Evolutionary conservation across 2,888 invertebrate species (phyloP), one percentile per base, ranked within the genome.

Genomic region (Lasioglossum calceatum): DNA sequence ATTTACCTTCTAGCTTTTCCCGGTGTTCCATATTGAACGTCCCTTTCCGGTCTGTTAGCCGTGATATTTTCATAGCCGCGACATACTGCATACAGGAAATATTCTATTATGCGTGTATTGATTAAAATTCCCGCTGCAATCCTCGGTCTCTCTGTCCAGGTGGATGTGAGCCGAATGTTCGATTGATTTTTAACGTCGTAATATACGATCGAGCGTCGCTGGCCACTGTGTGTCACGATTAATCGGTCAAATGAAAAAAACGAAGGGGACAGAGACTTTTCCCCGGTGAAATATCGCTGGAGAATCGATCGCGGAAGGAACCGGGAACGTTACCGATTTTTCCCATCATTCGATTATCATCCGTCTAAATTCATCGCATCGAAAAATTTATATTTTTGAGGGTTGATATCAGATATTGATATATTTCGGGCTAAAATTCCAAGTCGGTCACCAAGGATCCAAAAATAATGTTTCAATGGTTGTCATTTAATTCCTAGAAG

Each of bases 1-100:
- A 90, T 90, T 90, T 82, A 82, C 81, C 81, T 81, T 79, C 82
- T 77, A 83, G 86, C 84, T 76, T 88, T 87, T 86, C 82, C 84
- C 85, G 79, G 79, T 81, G 78, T 88, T 88, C 84, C 84, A 84
- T 90, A 90, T 89, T 84, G 81, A 77, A 80, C 85, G 78, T 81
- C 78, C 78, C 81, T 87, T 87, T 77, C 70, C 80, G 71, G 80
- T 80, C 81, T 80, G 79, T 80, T 81, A 84, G 76, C 85, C 77
- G 75, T 79, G 71, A 70, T 88, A 90, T 85, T 85, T 83, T 83
- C 81, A 79, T 84, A 74, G 80, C 80, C 72, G 61, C 47, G 71
- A 77, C 72, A 73, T 76, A 84, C 81, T 61, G 64, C 73, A 42
- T 58, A 70, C 42, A 67, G 67, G 80, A 76, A 87, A 87, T 72